Base-by-base conservation (phyloP, 92 coral and sea anemone species). In the Palythoa grandis region DNA sequence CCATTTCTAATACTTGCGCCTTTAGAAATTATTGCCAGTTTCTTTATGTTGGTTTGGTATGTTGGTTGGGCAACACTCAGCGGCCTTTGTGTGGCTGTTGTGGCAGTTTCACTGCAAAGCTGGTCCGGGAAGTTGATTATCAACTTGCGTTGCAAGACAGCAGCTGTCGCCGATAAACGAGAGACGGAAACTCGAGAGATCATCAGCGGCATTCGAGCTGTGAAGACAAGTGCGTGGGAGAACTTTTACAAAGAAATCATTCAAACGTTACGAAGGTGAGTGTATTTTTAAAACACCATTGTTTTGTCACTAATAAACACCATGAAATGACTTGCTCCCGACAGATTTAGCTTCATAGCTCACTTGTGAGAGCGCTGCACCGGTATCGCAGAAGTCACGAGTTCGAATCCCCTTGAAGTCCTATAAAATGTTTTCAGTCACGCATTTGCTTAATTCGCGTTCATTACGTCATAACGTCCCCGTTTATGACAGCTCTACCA, bases 151-250 rank as follows among this genome's bases (percentile, higher is more conserved):
- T n/a, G 38, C 50, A 15, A 54, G 11, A 69, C 82, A 1, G 82
- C 82, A 29, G 60, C 70, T 5, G 48, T 29, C 19, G 60, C 82
- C 61, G 82, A 77, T 35, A 57, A 58, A 57, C 67, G 82, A 77
- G 52, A 56, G 6, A 77, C 82, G 11, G 50, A 29, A 14, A 77
- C 70, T 11, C 82, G 82, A 16, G 82, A 77, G 50, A 54, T 77
- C 7, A 29, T 77, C 22, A 56, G 43, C 16, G 80, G 80, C 38
- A 76, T 76, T 50, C 80, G 80, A n/a, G 22, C 80, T 22, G 80
- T 77, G 11, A 77, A 77, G 82, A 77, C 61, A 39, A 54, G 47
- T 77, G 60, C 82, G 16, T 77, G 82, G 82, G 82, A 77, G 22
- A 24, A 58, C 5, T 77, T 19, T 29, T 77, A 56, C 52, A 25